These are phyloP conservation scores for Furcifer pardalis DNA, from an alignment of 2,797 vertebrate genomes.

Conservation along the genomic window DNA sequence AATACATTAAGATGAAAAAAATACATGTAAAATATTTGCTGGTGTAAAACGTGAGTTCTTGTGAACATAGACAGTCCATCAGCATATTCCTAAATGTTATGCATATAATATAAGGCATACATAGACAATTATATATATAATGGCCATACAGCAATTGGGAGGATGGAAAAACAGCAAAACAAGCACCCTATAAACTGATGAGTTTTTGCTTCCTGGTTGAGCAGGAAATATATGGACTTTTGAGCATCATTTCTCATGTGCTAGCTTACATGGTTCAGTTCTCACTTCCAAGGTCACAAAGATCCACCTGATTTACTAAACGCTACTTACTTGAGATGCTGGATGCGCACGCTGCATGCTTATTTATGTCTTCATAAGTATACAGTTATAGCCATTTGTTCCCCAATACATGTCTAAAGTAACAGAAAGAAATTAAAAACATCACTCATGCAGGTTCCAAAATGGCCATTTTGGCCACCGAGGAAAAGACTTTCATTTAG, in stretches of 20 bases:
- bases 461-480: slow-evolving; percentile 57
- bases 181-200: slow-evolving; percentile 40
- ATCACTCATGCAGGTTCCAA: slow-evolving; percentile 54
- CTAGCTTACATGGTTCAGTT: slow-evolving; percentile 17
- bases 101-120: too few relatives aligned
- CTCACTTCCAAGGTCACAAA: slow-evolving; percentile 53
- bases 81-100: not conserved
- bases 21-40: not conserved
- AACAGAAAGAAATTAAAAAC: slow-evolving; percentile 65
- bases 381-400: slow-evolving; percentile 50
- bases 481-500: slow-evolving; percentile 57
- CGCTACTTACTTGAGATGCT: slow-evolving; percentile 40
- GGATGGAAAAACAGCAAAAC: slow-evolving; percentile 6
- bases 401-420: slow-evolving; percentile 46
- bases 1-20: not conserved
- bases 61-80: not conserved
- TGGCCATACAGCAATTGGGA: slow-evolving; percentile 23
- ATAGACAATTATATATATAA: too few relatives aligned
- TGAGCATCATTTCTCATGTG: slow-evolving; percentile 34
- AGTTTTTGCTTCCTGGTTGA: slow-evolving; percentile 40
- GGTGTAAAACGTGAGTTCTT: not conserved
- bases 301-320: slow-evolving; percentile 41
- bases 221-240: slow-evolving; percentile 44
- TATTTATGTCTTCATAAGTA: slow-evolving; percentile 61
- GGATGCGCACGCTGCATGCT: not conserved